Evolutionary conservation across 2,888 invertebrate species (phyloP).

Genomic region (Chrysotoxum bicinctum): DNA sequence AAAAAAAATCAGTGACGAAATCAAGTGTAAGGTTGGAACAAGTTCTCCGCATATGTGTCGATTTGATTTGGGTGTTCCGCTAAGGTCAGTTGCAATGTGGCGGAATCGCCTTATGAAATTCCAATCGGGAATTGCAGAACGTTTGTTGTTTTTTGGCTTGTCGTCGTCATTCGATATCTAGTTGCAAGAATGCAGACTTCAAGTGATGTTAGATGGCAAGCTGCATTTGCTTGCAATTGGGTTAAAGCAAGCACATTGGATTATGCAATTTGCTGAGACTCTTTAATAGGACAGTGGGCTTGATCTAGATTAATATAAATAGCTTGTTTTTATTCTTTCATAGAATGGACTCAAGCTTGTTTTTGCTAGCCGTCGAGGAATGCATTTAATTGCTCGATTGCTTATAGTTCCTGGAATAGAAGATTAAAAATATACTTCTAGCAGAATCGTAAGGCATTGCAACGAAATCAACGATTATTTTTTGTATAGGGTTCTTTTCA

Average conservation of each 20-base stretch:
- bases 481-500: neutral
- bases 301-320: neutral
- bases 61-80: neutral
- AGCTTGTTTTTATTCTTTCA: neutral
- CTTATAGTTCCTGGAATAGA: neutral
- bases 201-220: neutral
- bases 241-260: neutral
- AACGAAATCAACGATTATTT: neutral
- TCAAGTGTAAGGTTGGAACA: slow-evolving; percentile 65
- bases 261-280: neutral
- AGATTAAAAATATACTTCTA: neutral
- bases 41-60: slow-evolving; percentile 1
- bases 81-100: slow-evolving; percentile 40
- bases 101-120: slow-evolving; percentile 11
- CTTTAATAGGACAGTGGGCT: neutral
- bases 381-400: slow-evolving; percentile 32
- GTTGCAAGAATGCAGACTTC: neutral
- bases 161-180: neutral
- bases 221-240: neutral
- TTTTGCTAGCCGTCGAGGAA: neutral
- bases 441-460: neutral
- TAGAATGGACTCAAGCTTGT: neutral
- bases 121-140: slow-evolving; percentile 4
- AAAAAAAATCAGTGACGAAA: slow-evolving; percentile 14
- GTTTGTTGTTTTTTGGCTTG: neutral